Base-by-base conservation (phyloP, 2,113 vertebrate species). In the Thalassarche chlororhynchos region DNA sequence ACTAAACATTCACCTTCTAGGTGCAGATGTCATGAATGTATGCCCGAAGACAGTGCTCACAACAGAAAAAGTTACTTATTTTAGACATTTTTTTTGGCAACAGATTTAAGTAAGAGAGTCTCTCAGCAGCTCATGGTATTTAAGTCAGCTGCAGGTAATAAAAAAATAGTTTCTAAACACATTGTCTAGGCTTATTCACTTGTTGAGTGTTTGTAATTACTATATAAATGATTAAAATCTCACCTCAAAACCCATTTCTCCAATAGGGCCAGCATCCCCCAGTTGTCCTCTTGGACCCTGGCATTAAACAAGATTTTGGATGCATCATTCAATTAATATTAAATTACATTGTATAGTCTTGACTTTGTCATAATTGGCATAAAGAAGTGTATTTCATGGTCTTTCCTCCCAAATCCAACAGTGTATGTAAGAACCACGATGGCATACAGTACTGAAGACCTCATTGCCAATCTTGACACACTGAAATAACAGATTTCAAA, bases 171-270 rank as follows among this genome's bases (percentile, higher is more conserved):
- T 89, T n/a, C n/a, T 76, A 55, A 92, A 80, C 13, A 58, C 20
- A 17, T 36, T 74, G 6, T 42, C 76, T 26, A 76, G 28, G 28
- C 21, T 54, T 58, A 69, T 47, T 84, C 40, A 81, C 10, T 46
- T 66, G 29, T 80, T 61, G 25, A 75, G 29, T 44, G 20, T 38
- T 80, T 78, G 10, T 58, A 84, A 92, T 31, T 79, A 82, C 20
- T 89, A 88, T 6, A 20, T 5, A 79, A 42, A 77, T 36, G 2
- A 51, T 60, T 65, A 72, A 90, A 90, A 79, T 51, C 93, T 98
- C 97, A 99, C 99, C 98, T 99, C 99, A 95, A 89, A 90, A 29
- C 99, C 99, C 83, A 97, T 98, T 96, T 99, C 99, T 98, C 99
- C 99, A 95, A 98, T 89, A 89, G 98, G 97, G 83, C 99, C 99